Base-by-base conservation (phyloP, 2,797 vertebrate genomes). In the Nothura maculosa region DNA sequence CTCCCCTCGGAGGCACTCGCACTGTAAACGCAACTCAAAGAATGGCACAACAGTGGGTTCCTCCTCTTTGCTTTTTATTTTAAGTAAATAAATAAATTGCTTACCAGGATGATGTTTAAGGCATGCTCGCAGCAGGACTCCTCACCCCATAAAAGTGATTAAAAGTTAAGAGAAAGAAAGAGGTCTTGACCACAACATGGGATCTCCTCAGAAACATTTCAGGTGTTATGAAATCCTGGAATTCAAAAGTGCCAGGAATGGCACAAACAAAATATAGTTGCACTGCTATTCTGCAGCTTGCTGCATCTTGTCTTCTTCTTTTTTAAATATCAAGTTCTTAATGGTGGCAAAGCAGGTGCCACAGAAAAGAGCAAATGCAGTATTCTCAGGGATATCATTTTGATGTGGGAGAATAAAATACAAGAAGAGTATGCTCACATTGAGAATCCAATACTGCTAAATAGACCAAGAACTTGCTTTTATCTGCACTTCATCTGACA, bases 181-280 rank as follows among this genome's bases (percentile, higher is more conserved):
- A 58, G 54, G 32, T 28, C 54, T 85, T 90, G 70, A 74, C 92
- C 76, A 58, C n/a, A 94, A 63, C 72, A 62, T 77, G 63, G 36
- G 83, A 95, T 94, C 91, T 88, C 76, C 61, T 87, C 62, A 91
- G 85, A 96, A 90, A 85, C 40, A 81, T 70, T 81, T 63, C 30
- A 85, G 69, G 58, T 28, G 15, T 89, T 94, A 75, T 55, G 67
- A 97, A 97, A 96, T 84, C n/a, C 88, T 73, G 58, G 22, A 70
- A 73, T 54, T 13, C 8, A 42, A 32, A 83, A 85, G 55, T 60
- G 86, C 87, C 91, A 97, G 81, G 43, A 95, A 93, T 76, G 96
- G 93, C 78, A 94, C 7, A 90, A 36, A 61, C 62, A 78, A 28
- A 62, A 72, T 15, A 78, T 27, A 30, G 66, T 80, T 74, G 34